A percentile compares a stretch with the other conserved stretches of the same genome.
These are phyloP conservation scores for Gadopsis marmoratus DNA, from an alignment of 2,797 vertebrate genomes.

Conservation along the genomic window DNA sequence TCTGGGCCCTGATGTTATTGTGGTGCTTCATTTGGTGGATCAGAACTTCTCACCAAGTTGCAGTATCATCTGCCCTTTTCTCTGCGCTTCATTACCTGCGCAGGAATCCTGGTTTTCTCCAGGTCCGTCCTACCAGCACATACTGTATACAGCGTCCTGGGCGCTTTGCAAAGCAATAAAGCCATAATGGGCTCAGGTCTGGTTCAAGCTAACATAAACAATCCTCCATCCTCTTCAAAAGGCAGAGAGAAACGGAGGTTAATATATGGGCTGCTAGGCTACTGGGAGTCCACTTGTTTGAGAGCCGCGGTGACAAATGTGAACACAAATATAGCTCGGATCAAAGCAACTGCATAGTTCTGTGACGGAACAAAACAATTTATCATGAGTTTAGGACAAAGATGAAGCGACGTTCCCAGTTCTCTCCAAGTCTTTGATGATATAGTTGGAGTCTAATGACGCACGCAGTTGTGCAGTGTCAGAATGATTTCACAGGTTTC, in stretches of 20 bases:
- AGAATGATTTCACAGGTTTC: slow-evolving; percentile 52
- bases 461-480: slow-evolving; percentile 33
- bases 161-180: slow-evolving; percentile 66
- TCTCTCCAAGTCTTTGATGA: slow-evolving; percentile 58
- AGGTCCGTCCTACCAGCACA: neutral
- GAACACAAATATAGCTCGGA: slow-evolving; percentile 49
- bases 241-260: slow-evolving; percentile 35
- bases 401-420: slow-evolving; percentile 35
- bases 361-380: slow-evolving; percentile 36
- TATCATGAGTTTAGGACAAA: slow-evolving; percentile 43
- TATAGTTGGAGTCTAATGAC: slow-evolving; percentile 42
- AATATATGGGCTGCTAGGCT: slow-evolving; percentile 59
- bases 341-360: slow-evolving; percentile 52
- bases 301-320: slow-evolving; percentile 53
- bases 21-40: slow-evolving; percentile 63
- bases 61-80: slow-evolving; percentile 19
- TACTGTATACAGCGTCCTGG: slow-evolving; percentile 36
- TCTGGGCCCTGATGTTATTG: slow-evolving; percentile 69
- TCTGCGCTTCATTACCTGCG: slow-evolving; percentile 17
- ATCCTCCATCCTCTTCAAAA: slow-evolving; percentile 57
- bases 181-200: slow-evolving; percentile 56
- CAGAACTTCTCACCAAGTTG: slow-evolving; percentile 54
- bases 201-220: slow-evolving; percentile 75
- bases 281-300: slow-evolving; percentile 43
- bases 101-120: slow-evolving; percentile 34